Base-by-base conservation (phyloP, 2,888 invertebrate genomes). In the Frankliniella fusca region DNA sequence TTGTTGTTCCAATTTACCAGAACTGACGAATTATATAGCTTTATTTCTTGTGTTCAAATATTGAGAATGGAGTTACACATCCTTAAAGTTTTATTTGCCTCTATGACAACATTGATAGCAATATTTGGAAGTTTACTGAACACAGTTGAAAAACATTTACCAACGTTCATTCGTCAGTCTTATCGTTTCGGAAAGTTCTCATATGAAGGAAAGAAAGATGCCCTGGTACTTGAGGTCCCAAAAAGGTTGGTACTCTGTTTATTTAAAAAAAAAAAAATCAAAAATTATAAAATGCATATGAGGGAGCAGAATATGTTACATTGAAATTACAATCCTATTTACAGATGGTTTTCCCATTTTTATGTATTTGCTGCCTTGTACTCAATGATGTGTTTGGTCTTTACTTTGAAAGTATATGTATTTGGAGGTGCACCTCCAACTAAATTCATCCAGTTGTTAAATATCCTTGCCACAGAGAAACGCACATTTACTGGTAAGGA, bases 101-200 rank as follows among this genome's bases (percentile, higher is more conserved):
- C 85, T 0, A 82, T 84, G 82, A 83, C 86, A 9, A 48, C 86
- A 8, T 76, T 84, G 3, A 86, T 90, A 8, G 90, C 91, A 0
- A 86, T 92, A 81, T 86, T 92, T 80, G 93, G 93, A 80, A 87
- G 91, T 85, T 86, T 94, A 80, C 90, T 95, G 48, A 92, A 92
- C 87, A 89, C 90, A 83, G 90, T 92, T 83, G 94, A 94, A 86
- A 89, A 91, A 81, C 89, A 92, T 86, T 86, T 95, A 80, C 95
- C 95, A 3, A 88, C 88, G 0, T 90, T 91, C 84, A 88, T 95
- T 9, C 90, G 90, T 48, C 93, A 93, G 87, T 89, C 90, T 0
- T 93, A 92, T 87, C 91, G 92, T 48, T 95, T 94, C 88, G 95
- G 95, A 20, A 94, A 94, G 88, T 93, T 92, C 85, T 90, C 92